Evolutionary conservation across 1,140 invertebrate genomes (phyloP).

Genomic region (Eupristina koningsbergeri): DNA sequence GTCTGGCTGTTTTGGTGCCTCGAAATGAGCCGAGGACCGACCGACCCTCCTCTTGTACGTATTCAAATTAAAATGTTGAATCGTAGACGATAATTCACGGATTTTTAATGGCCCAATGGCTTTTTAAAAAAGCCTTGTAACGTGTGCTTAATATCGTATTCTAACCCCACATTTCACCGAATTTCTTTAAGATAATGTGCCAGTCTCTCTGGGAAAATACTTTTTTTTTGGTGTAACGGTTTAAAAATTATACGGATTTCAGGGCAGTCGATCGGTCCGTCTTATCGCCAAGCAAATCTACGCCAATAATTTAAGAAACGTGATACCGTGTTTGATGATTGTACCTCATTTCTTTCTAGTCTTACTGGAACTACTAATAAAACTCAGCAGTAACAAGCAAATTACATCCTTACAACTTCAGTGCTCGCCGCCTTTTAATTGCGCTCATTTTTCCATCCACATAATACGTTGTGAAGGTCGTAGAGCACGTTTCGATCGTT

Average conservation of each 20-base stretch:
- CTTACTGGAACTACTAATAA: no score
- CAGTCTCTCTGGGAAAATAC: background rate
- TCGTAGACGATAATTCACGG: background rate
- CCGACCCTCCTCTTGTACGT: background rate
- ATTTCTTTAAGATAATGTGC: background rate
- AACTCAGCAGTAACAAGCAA: no score
- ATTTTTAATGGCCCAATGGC: background rate
- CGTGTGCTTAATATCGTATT: no score
- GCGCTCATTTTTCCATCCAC: no score
- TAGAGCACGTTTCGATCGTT: background rate
- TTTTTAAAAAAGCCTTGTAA: background rate
- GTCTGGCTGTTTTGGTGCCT: background rate
- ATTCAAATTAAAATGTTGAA: constrained; percentile 26
- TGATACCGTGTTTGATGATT: no score
- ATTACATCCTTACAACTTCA: no score
- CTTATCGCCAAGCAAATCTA: background rate
- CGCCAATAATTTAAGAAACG: background rate
- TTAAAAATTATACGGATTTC: background rate
- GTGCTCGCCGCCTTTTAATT: no score
- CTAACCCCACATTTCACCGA: no score
- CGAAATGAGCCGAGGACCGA: no score
- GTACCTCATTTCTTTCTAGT: no score
- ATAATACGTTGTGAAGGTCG: no score
- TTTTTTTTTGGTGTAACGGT: no score
- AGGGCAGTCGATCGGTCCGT: background rate